Base-by-base conservation (phyloP, 2,797 vertebrate species). In the Neostethus bicornis region DNA sequence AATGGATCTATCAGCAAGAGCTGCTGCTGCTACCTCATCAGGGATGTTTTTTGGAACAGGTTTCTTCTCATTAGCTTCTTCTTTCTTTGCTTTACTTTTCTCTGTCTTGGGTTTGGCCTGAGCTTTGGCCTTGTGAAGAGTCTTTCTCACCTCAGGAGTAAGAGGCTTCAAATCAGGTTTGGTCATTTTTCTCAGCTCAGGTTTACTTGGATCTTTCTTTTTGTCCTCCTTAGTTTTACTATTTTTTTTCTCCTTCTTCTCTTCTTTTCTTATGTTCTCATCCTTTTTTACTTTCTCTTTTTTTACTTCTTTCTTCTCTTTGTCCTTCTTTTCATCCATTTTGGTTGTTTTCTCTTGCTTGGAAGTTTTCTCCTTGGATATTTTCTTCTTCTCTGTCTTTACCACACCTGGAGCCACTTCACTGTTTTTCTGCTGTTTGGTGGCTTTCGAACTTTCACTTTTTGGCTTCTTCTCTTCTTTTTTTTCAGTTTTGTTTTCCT, bases 301-400 rank as follows among this genome's bases (percentile, higher is more conserved):
- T 67, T 95, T 96, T 24, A 92, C 90, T 67, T 97, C 96, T 68
- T 96, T 97, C 81, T 98, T 99, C 75, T 99, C 97, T 79, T 96
- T 98, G 80, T 99, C 96, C 85, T 95, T 97, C 83, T 99, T 98
- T 79, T 99, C 97, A 43, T 98, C 96, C 74, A 96, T 90, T 80
- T 96, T 98, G 17, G 94, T 92, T 2, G 84, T 77, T 73, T 93
- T 97, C 62, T 98, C 95, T 53, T 94, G 94, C 84, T 98, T 99
- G 20, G 89, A 87, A 13, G 76, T 87, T 71, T 96, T 98, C 53
- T 98, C 96, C 77, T 95, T 97, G 51, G 87, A 73, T 44, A 94
- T 42, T 79, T 96, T 98, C 78, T 96, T 95, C 80, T 98, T 98
- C 84, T 97, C 96, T 11, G 87, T 91, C 80, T 95, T 96, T 8